phyloP scores from a whole-genome alignment of 1,140 invertebrate species.

The Drosophila guanche region DNA sequence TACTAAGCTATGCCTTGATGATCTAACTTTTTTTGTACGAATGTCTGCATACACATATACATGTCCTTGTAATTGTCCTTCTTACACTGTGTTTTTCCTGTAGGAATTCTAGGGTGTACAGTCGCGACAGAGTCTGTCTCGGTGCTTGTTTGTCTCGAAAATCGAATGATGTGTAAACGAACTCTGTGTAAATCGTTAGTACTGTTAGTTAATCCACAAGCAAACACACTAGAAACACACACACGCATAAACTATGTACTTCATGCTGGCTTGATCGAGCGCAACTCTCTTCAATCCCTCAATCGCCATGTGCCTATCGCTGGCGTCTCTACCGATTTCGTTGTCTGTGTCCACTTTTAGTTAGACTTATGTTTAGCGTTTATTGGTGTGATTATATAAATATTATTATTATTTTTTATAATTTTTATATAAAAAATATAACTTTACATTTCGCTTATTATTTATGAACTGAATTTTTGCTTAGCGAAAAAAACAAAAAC shows the following conservation, averaged over 20 bases:
- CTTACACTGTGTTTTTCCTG: slow-evolving; percentile 28
- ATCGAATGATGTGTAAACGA: slow-evolving; percentile 45
- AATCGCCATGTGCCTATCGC: not conserved
- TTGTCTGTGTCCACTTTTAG: slow-evolving; percentile 51
- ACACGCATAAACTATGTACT: slow-evolving; percentile 19
- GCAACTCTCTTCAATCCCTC: slow-evolving; percentile 11
- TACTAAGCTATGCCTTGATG: slow-evolving; percentile 51
- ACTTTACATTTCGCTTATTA: slow-evolving; percentile 56
- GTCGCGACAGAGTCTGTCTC: slow-evolving; percentile 31
- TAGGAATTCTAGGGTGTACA: slow-evolving; percentile 7
- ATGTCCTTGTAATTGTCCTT: slow-evolving; percentile 2
- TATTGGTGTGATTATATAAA: slow-evolving; percentile 72
- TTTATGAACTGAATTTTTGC: slow-evolving; percentile 65
- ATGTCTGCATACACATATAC: slow-evolving; percentile 45
- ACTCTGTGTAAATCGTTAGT: slow-evolving; percentile 56
- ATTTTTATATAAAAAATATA: slow-evolving; percentile 69
- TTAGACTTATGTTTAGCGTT: slow-evolving; percentile 71
- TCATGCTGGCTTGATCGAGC: slow-evolving; percentile 12
- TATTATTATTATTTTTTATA: slow-evolving; percentile 60
- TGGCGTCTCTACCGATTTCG: slow-evolving; percentile 25
- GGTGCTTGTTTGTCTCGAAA: slow-evolving; percentile 66
- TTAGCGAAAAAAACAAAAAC: slow-evolving; percentile 58
- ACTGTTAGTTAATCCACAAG: slow-evolving; percentile 44
- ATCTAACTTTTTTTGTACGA: slow-evolving; percentile 53
- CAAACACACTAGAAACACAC: slow-evolving; percentile 17